These are phyloP conservation scores for Bovichtus diacanthus DNA, from an alignment of 2,797 vertebrate genomes.

Conservation along the genomic window DNA sequence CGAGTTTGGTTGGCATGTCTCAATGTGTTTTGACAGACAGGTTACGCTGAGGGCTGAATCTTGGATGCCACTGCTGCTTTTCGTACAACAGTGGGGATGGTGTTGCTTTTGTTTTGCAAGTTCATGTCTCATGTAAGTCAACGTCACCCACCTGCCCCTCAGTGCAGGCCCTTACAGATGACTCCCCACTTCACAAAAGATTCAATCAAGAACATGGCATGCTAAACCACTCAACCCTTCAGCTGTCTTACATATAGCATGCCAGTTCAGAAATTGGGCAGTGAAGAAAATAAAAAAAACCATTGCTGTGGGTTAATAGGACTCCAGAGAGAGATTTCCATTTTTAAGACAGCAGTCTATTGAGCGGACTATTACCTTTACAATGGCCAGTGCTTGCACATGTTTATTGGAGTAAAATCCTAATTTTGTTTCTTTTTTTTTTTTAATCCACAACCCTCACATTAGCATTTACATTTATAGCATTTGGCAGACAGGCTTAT, in stretches of 20 bases:
- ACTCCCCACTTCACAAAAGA: conserved; percentile 50
- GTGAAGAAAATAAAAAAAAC: not conserved
- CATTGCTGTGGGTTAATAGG: conserved; percentile 32
- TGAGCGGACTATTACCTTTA: conserved; percentile 11
- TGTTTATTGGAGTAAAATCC: conserved; percentile 23
- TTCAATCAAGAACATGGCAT: conserved; percentile 26
- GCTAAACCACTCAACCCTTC: conserved; percentile 26
- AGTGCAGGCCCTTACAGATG: conserved; percentile 22
- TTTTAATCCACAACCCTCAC: conserved; percentile 2
- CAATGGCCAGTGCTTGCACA: not conserved
- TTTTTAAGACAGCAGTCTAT: conserved; percentile 20
- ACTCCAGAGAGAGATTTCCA: conserved; percentile 28
- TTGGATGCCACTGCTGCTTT: conserved; percentile 47
- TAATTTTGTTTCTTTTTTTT: conserved; percentile 1
- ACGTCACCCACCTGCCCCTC: conserved; percentile 51
- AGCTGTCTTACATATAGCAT: conserved; percentile 32
- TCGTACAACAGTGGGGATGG: conserved; percentile 26
- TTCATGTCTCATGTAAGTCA: conserved; percentile 69
- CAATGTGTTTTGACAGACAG: conserved; percentile 72
- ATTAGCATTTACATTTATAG: conserved; percentile 27
- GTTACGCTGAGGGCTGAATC: conserved; percentile 46
- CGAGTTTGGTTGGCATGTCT: conserved; percentile 52
- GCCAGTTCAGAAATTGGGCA: conserved; percentile 10
- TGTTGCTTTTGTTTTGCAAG: conserved; percentile 57
- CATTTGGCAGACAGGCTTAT: conserved; percentile 33